Percentiles rank a stretch among this genome's conserved stretches.
phyloP scores from a whole-genome alignment of 2,797 vertebrate species.

The Siniperca scherzeri region DNA sequence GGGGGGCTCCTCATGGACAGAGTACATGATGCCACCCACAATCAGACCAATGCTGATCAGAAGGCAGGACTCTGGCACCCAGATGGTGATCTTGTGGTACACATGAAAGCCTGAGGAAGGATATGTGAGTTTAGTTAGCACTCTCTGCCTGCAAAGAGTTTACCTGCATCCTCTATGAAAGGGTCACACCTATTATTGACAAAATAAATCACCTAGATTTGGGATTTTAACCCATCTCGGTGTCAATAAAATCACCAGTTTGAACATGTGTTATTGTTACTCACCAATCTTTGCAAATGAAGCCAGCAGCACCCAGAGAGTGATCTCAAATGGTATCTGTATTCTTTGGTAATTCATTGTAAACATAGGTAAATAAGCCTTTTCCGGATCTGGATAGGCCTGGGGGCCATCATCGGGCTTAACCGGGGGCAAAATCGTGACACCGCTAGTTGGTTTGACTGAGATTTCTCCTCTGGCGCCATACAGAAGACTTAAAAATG shows the following conservation, averaged over 20 bases:
- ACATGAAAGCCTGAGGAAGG: constrained; percentile 91
- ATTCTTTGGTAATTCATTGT: constrained; percentile 93
- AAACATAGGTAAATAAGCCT: constrained; percentile 89
- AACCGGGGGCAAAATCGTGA: constrained; percentile 66
- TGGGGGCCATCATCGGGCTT: constrained; percentile 59
- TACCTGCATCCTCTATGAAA: neutral
- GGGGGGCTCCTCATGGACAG: constrained; percentile 93
- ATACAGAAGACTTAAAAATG: constrained; percentile 44
- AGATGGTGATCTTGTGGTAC: constrained; percentile 93
- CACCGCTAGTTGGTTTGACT: constrained; percentile 42
- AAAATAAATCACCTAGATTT: neutral
- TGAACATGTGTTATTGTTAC: constrained; percentile 47
- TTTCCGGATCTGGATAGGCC: constrained; percentile 77
- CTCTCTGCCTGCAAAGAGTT: neutral
- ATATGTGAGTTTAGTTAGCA: neutral
- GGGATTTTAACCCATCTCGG: neutral
- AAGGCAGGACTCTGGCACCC: constrained; percentile 96
- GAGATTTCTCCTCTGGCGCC: constrained; percentile 68
- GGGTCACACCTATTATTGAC: neutral
- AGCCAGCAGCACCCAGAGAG: constrained; percentile 94
- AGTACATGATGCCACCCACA: constrained; percentile 95
- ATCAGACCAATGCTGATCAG: constrained; percentile 95
- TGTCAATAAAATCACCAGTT: neutral
- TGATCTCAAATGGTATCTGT: constrained; percentile 96
- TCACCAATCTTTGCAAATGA: constrained; percentile 97